Evolutionary conservation across 64 coral and sea anemone species (phyloP).

Genomic region (Montipora sp.): DNA sequence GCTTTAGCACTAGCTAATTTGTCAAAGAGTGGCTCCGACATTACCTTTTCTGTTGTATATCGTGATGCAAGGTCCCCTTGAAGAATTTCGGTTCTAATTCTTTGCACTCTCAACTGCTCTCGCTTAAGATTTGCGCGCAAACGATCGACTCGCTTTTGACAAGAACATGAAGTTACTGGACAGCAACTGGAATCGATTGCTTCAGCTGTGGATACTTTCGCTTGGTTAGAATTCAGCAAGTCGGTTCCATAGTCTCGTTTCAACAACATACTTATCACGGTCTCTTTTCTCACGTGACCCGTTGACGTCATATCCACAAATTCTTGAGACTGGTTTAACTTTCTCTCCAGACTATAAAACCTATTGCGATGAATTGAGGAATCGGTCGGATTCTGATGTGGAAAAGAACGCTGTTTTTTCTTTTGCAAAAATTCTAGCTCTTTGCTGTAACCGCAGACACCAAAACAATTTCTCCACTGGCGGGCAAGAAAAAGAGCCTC

Average conservation of each 20-base stretch:
- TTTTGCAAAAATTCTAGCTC: slow-evolving; percentile 73
- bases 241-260: background rate
- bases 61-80: slow-evolving; percentile 32
- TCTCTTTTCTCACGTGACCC: background rate
- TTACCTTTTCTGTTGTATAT: slow-evolving; percentile 1
- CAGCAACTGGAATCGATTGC: background rate
- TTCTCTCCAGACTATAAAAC: slow-evolving; percentile 23
- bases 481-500: slow-evolving; percentile 78
- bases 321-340: background rate
- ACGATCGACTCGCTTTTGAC: slow-evolving; percentile 11
- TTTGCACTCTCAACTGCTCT: slow-evolving; percentile 67
- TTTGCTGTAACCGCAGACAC: slow-evolving; percentile 71
- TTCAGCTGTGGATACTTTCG: background rate
- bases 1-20: slow-evolving; percentile 9
- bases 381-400: background rate
- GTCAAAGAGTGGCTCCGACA: slow-evolving; percentile 44
- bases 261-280: background rate
- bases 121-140: slow-evolving; percentile 57
- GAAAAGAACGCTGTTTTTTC: slow-evolving; percentile 12
- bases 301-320: background rate
- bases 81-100: slow-evolving; percentile 48
- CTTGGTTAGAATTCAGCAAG: background rate
- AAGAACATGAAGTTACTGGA: background rate
- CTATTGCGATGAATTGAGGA: background rate
- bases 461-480: slow-evolving; percentile 75